These are phyloP conservation scores for Eristalis intricaria DNA, from an alignment of 2,888 invertebrate species.

Conservation along the genomic window DNA sequence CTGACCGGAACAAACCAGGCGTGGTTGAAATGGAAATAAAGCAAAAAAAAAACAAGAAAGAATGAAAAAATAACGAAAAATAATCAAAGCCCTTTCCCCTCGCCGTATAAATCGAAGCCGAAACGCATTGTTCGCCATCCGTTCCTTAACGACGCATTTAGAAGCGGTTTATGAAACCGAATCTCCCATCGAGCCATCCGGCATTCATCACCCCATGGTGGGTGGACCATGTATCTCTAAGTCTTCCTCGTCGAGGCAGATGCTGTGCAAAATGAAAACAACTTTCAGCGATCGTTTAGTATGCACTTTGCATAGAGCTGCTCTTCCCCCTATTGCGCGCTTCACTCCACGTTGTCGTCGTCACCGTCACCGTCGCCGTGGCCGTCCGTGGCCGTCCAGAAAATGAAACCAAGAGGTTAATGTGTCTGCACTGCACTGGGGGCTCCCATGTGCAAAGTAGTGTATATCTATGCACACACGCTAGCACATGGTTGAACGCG, in stretches of 20 bases:
- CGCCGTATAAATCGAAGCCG: not conserved
- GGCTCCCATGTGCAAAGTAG: not conserved
- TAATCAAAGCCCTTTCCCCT: not conserved
- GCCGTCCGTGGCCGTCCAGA: not conserved
- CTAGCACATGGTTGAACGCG: not conserved
- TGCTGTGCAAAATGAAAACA: not conserved
- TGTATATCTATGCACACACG: not conserved
- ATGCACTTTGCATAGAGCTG: not conserved
- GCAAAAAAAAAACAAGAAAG: not conserved
- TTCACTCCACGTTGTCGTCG: not conserved
- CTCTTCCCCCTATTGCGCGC: not conserved
- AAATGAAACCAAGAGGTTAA: not conserved
- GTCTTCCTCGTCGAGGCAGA: not conserved
- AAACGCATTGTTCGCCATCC: not conserved
- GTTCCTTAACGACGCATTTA: slow-evolving; percentile 1
- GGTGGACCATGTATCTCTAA: not conserved
- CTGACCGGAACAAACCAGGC: not conserved
- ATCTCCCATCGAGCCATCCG: not conserved
- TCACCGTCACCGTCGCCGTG: too few species aligned
- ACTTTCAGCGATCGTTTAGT: not conserved
- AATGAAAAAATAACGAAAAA: not conserved
- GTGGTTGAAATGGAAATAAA: not conserved
- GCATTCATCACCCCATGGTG: not conserved
- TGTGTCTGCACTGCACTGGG: not conserved
- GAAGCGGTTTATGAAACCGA: slow-evolving; percentile 1